Evolutionary conservation across 2,113 vertebrate species (phyloP), one percentile per base, ranked within the genome.

Genomic region (Pelmatolapia mariae): DNA sequence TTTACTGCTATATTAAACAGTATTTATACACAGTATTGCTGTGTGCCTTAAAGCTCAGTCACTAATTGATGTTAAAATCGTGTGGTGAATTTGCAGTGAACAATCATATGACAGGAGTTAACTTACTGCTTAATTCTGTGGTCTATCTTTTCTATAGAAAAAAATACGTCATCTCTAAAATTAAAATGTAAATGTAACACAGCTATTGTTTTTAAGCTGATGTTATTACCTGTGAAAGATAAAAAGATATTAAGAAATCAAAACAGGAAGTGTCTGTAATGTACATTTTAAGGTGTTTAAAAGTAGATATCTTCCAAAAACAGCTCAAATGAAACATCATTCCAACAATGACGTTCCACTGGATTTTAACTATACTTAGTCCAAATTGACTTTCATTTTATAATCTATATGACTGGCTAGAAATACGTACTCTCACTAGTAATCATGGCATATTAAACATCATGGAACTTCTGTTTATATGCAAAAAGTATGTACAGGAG

Each of bases 101-200:
- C n/a, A 71, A 43, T 24, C 66, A 26, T 40, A 43, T 71, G 8
- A 16, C 38, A 43, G 8, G 8, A 43, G 38, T 43, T 0, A 43
- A 43, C 2, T 43, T 71, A 6, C 66, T 43, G 66, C 13, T 24
- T 71, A 26, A 73, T 73, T 26, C 66, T 71, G 36, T 43, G 66
- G 12, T 16, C 8, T 73, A 24, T 40, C 36, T 71, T 1, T 40
- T 9, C 66, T 71, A 15, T 43, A 71, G 36, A 71, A 24, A 10
- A 15, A 15, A 24, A 15, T 2, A 68, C 1, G 0, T 5, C 12
- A 6, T 24, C 11, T 43, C n/a, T 29, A 29, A 29, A 76, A 76
- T 29, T 19, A 8, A 5, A 76, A 26, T 29, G 3, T 73, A 73
- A 73, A 45, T 24, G 36, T 43, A 43, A 40, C 66, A 43, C n/a